These are phyloP conservation scores for Conger conger DNA, from an alignment of 2,113 vertebrate species.

Conservation along the genomic window DNA sequence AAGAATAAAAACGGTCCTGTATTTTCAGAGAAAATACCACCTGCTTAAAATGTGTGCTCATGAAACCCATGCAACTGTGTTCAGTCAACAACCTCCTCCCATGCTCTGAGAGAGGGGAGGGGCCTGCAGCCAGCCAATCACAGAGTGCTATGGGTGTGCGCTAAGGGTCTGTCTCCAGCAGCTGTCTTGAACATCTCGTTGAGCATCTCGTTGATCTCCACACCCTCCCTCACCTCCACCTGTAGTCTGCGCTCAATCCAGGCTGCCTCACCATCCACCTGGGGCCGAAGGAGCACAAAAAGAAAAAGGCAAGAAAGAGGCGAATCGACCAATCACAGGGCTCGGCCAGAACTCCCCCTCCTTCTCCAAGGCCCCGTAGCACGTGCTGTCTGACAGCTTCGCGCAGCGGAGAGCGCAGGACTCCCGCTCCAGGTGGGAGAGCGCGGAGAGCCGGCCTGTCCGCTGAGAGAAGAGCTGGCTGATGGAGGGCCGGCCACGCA, in stretches of 20 bases:
- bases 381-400: background rate
- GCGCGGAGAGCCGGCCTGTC: slow-evolving; percentile 21
- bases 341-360: background rate
- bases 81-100: background rate
- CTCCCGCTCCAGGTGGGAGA: background rate
- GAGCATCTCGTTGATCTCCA: no score
- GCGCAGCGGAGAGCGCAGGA: background rate
- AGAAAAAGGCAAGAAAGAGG: no score
- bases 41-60: background rate
- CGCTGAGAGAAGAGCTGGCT: slow-evolving; percentile 54
- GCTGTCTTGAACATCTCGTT: background rate
- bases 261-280: no score
- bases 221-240: no score
- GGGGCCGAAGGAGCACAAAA: no score
- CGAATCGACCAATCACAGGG: background rate
- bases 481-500: slow-evolving; percentile 46
- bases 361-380: background rate
- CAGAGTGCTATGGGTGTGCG: background rate
- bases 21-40: background rate
- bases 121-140: background rate
- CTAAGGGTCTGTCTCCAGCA: background rate
- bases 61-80: background rate
- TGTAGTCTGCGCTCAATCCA: no score
- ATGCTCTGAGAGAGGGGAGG: background rate
- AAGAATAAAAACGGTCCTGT: background rate